Evolutionary conservation across 2,888 invertebrate genomes (phyloP).

Genomic region (Synergus japonicus): DNA sequence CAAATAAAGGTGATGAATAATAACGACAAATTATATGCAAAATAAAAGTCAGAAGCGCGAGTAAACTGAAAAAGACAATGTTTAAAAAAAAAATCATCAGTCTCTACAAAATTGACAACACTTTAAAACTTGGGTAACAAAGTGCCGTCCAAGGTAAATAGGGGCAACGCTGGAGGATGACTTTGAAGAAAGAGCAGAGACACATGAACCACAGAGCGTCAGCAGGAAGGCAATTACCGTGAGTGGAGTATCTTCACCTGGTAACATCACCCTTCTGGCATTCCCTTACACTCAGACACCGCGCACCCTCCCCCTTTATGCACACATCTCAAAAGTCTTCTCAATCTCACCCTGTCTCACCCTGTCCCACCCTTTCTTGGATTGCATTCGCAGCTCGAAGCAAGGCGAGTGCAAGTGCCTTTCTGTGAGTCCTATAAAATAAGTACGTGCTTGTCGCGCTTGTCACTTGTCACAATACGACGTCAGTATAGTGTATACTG

Average conservation of each 20-base stretch:
- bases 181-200: constrained; percentile 40
- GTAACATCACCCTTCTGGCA: constrained; percentile 30
- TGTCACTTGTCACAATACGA: background rate
- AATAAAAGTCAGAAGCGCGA: too few species aligned
- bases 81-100: too few species aligned
- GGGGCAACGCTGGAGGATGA: constrained; percentile 18
- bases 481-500: background rate
- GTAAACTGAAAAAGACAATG: too few species aligned
- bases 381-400: constrained; percentile 18
- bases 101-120: background rate
- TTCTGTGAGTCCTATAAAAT: constrained; percentile 23
- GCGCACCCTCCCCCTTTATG: constrained; percentile 24
- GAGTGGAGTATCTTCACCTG: constrained; percentile 39
- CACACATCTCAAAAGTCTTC: constrained; percentile 30
- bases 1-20: too few species aligned
- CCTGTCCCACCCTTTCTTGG: background rate
- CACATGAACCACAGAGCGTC: constrained; percentile 10
- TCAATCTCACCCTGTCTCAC: constrained; percentile 8
- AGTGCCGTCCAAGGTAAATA: constrained; percentile 34
- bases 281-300: constrained; percentile 25
- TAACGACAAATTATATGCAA: too few species aligned
- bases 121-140: constrained; percentile 25
- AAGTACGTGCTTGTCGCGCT: constrained; percentile 17
- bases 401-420: background rate
- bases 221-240: constrained; percentile 33